Evolutionary conservation across 2,797 vertebrate genomes (phyloP), one percentile per base, ranked within the genome.

Genomic region (Schizopygopsis malacanthus): DNA sequence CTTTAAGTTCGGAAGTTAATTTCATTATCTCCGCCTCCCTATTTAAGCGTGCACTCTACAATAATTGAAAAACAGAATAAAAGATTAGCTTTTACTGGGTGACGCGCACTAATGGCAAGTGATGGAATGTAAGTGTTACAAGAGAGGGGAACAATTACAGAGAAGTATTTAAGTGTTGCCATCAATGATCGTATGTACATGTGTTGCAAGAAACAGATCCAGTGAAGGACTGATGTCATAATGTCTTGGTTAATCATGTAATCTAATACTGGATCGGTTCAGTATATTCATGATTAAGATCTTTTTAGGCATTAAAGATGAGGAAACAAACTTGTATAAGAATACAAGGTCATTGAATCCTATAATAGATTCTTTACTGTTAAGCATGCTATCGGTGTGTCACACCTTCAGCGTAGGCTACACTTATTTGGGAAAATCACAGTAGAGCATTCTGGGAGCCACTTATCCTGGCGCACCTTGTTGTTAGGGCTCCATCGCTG

Each of bases 1-100:
- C 95, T 97, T 95, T 95, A 97, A 97, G 96, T 98, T 98, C 95
- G 94, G 95, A 96, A 96, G 95, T 96, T 99, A 97, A 97, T 97
- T 95, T 96, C 94, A 96, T 98, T 97, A 97, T 97, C 96, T 97
- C 95, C 95, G 96, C 95, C 96, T 94, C 92, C 93, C 96, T 93
- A 10, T 96, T 98, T 97, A 96, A 97, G 95, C 93, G 89, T 94
- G 95, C 94, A 94, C 94, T 96, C 97, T 96, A 95, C 94, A 97
- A 94, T 97, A 96, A 98, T 96, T 96, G 95, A 94, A 93, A 94
- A 96, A 94, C 94, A 95, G 96, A 96, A 94, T 95, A 95, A 96
- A 95, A 95, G 92, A 96, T 97, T 96, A 97, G 95, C 95, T 94
- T 95, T 96, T 95, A 96, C 92, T 91, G 88, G 90, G 89, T 94